Evolutionary conservation across 2,888 invertebrate species (phyloP), one percentile per base, ranked within the genome.

Genomic region (Morpho deidamia): DNA sequence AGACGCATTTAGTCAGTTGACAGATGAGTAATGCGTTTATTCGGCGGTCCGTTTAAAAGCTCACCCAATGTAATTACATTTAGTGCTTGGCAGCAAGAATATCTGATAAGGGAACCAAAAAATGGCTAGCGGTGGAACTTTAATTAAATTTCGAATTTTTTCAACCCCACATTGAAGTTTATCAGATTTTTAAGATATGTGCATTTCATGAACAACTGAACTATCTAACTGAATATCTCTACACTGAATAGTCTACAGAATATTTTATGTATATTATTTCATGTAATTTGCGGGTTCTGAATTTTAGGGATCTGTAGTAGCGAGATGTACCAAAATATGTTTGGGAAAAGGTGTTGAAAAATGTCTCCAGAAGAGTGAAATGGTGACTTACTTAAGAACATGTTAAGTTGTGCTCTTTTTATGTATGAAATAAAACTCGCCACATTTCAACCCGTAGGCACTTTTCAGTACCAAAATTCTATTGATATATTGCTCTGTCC

Each of bases 91-190:
- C 80, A 71, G 71, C 70, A 68, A 69, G 71, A 73, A 68, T 73
- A 83, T 85, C 83, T 81, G 87, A 86, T 87, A 87, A 83, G 73
- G 64, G 65, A 69, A 76, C 63, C 69, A 76, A 81, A 76, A 81
- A 84, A 80, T 64, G 68, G 70, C 72, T 71, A 72, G 70, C 74
- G 70, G 69, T 76, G 73, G 75, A 74, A 72, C 72, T 79, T 83
- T 81, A 85, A 85, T 85, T 83, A 81, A 85, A 86, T 74, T 72
- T 74, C 61, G 70, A 71, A 69, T 77, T 75, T 78, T 76, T 76
- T 23, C 23, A 69, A 66, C 73, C 71, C 35, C 49, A 42, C 65
- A 68, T 67, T 66, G 23, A 45, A 47, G 38, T 23, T 50, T 43
- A 50, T 50, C 50, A 43, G 50, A 50, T 43, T 7, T 32, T 33